Evolutionary conservation across 2,888 invertebrate genomes (phyloP), one percentile per base, ranked within the genome.

Genomic region (Aricia artaxerxes): DNA sequence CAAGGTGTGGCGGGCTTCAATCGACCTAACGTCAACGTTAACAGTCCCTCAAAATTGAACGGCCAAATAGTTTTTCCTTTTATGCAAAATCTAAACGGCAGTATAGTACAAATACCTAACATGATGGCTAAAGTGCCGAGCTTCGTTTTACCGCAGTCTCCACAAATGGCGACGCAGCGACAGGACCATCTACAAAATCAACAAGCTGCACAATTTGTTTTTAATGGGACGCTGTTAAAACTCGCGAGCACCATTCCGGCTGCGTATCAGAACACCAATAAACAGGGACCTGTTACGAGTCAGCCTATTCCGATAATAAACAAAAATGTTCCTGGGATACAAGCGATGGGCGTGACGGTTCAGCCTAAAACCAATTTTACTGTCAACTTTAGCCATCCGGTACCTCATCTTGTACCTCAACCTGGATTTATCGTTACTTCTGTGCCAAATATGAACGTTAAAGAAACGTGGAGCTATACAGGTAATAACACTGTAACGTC

Each of bases 21-120:
- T 83, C 87, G 91, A 82, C 84, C 89, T 80, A 93, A 93, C 83
- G 92, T 94, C 79, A 93, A 91, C 82, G 92, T 94, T 49, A 85
- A 92, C 79, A 94, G 94, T 85, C 94, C 94, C 53, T 92, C 93
- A 9, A 94, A 94, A 85, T 85, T 95, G 72, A 94, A 94, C 82
- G 93, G 92, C 81, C 95, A 88, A 87, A 95, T 95, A 85, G 95
- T 96, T 82, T 94, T 96, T 87, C 96, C 96, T 1, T 90, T 96
- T 75, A 89, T 96, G 88, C 96, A 96, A 83, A 96, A 96, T 90
- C 90, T 95, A 80, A 95, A 95, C 80, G 95, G 95, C 80, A 89
- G 94, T 73, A 93, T 96, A 81, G 95, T 96, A 83, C 96, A 96
- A 91, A 93, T 96, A 90, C 96, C 96, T 80, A 95, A 95, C 85